Base-by-base conservation (phyloP, 2,113 vertebrate species). In the Albula goreensis region DNA sequence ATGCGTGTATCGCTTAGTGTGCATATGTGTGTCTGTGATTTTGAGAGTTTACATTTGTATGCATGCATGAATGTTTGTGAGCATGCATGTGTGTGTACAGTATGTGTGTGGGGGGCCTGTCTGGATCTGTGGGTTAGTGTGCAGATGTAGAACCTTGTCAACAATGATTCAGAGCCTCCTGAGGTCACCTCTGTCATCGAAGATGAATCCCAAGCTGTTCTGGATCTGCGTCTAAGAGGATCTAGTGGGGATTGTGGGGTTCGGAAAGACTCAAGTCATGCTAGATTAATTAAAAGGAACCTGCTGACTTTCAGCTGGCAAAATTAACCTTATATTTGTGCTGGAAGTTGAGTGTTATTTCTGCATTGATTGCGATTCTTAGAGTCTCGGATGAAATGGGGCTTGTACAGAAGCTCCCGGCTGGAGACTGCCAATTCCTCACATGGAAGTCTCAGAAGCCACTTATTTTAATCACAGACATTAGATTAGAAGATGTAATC, bases 261-360 rank as follows among this genome's bases (percentile, higher is more conserved):
- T 77, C 19, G 12, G 53, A 49, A 66, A 87, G 86, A 22, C 78
- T 86, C 70, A 51, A 88, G 83, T 85, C 85, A 83, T 89, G 80
- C 79, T 83, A 79, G 86, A 83, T 89, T 89, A 91, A 90, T 89
- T 87, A 89, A 88, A 88, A 84, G 85, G 70, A 87, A 85, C 86
- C 86, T 86, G 89, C 88, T 90, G 87, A 88, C 89, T 92, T 86
- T 90, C 85, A 87, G 89, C 86, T 87, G 87, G 83, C 80, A 66
- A 85, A 87, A 87, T 85, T 79, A 87, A 81, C 86, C 50, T 88
- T 85, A 78, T 53, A 41, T 88, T 86, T 87, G 63, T 63, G 83
- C 86, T 83, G 77, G 66, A 56, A 81, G 82, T 70, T 80, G 81
- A 12, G 50, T 78, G 80, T 83, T 84, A 80, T 89, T 88, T 81